Percentiles rank a stretch among this genome's conserved stretches.
Evolutionary conservation across 2,888 invertebrate genomes (phyloP).

Genomic region (Patella depressa): DNA sequence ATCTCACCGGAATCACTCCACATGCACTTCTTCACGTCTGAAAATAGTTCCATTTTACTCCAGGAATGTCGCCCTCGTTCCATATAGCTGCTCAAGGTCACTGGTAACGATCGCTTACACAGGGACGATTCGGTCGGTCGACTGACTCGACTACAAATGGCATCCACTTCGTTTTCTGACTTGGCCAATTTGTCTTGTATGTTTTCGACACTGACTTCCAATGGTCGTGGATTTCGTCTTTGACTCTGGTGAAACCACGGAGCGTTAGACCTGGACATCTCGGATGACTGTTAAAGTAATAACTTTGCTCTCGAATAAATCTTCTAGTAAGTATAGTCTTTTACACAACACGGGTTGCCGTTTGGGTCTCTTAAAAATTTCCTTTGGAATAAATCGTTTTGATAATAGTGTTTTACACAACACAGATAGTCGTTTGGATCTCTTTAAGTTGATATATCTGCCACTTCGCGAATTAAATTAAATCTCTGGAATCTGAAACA

Average conservation of each 20-base stretch:
- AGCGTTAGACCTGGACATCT: neutral
- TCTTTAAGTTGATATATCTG: no score
- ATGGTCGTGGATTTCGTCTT: neutral
- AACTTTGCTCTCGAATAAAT: neutral
- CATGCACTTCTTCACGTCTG: conserved; percentile 60
- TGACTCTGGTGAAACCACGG: neutral
- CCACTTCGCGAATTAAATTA: no score
- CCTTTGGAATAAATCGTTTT: no score
- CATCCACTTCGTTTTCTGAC: conserved; percentile 49
- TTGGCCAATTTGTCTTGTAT: neutral
- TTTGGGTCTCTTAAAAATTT: no score
- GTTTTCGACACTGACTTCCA: neutral
- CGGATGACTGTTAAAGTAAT: neutral
- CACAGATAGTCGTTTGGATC: no score
- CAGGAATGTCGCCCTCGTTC: conserved; percentile 57
- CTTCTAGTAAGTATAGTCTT: no score
- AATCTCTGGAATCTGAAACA: no score
- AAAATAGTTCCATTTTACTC: conserved; percentile 61
- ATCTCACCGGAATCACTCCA: conserved; percentile 54
- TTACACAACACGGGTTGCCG: no score
- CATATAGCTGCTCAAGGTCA: conserved; percentile 53
- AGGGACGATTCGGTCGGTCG: conserved; percentile 49
- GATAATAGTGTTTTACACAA: no score
- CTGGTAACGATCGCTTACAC: conserved; percentile 44
- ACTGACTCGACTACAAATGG: conserved; percentile 45